These are phyloP conservation scores for Polietes domitor DNA, from an alignment of 2,888 invertebrate genomes.

Conservation along the genomic window DNA sequence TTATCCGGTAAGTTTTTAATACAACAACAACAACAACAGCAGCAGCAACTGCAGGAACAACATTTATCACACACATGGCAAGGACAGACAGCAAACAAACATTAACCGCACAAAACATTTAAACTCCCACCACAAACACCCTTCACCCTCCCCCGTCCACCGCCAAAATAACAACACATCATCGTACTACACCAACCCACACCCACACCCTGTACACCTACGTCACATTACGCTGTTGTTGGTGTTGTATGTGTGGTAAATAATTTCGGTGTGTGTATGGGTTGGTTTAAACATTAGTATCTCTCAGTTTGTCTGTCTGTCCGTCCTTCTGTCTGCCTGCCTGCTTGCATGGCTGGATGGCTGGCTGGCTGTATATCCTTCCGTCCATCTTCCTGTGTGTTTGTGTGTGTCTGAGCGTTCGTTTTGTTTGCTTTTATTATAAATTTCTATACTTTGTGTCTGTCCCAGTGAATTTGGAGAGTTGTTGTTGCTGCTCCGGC, in stretches of 20 bases:
- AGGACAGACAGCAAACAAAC: slow-evolving; percentile 27
- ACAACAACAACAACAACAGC: slow-evolving; percentile 6
- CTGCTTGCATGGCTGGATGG: neutral
- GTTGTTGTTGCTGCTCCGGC: slow-evolving; percentile 40
- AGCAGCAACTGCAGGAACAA: slow-evolving; percentile 30
- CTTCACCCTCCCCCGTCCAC: neutral
- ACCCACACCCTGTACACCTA: slow-evolving; percentile 16
- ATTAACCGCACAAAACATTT: slow-evolving; percentile 59
- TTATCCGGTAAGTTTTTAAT: slow-evolving; percentile 84
- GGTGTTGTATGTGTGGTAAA: neutral
- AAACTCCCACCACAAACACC: slow-evolving; percentile 37
- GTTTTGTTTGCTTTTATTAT: slow-evolving; percentile 15
- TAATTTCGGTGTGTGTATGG: slow-evolving; percentile 3
- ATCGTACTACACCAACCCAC: slow-evolving; percentile 2
- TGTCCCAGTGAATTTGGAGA: slow-evolving; percentile 22
- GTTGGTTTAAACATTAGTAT: neutral
- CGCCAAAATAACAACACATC: slow-evolving; percentile 41
- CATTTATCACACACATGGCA: slow-evolving; percentile 51
- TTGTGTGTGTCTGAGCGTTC: neutral
- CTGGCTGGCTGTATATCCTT: neutral
- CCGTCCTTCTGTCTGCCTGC: neutral
- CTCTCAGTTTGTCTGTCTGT: slow-evolving; percentile 7
- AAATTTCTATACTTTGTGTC: slow-evolving; percentile 27
- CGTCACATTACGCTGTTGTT: slow-evolving; percentile 49
- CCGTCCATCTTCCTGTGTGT: neutral